Evolutionary conservation across 2,888 invertebrate species (phyloP), one percentile per base, ranked within the genome.

Genomic region (Empis stercorea): DNA sequence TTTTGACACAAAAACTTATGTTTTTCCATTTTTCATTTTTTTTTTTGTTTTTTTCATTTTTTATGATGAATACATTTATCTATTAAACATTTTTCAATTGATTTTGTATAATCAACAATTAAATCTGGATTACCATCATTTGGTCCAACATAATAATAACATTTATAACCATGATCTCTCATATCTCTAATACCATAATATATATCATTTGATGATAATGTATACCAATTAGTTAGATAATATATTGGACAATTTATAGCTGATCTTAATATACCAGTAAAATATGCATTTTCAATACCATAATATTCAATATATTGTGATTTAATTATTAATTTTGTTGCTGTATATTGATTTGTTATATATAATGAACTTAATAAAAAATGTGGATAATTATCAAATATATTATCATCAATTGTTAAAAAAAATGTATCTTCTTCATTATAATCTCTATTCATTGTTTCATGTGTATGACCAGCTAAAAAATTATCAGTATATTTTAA

Each of bases 201-300:
- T 30, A 87, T 64, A 55, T 79, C 75, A 57, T 86, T 81, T 13
- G 82, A 75, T 62, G 85, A 81, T 10, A 79, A 76, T 7, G 87
- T 75, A 70, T 79, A 87, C 76, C 76, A 76, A 14, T 73, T 59
- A 41, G 75, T 72, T n/a, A 86, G 63, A 44, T 79, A 76, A 47
- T 66, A 68, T 38, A 80, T 65, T 36, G 73, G 66, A n/a, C 84
- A 72, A 34, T 71, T 70, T 17, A 78, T 62, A 23, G 73, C 68
- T 45, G 78, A 68, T 9, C 81, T 74, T 30, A 92, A 66, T 43
- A 88, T 72, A 2, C 93, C 93, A 1, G 92, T 93, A 0, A 93
- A 69, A 62, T 81, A 84, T 40, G 87, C 81, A 62, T 94, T 93
- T 61, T 94, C 93, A 50, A 94, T 89, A 92, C 93, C 94, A 68